Conservation (phyloP, 2,113 vertebrate genomes). For the Halcyon malimbica region DNA sequence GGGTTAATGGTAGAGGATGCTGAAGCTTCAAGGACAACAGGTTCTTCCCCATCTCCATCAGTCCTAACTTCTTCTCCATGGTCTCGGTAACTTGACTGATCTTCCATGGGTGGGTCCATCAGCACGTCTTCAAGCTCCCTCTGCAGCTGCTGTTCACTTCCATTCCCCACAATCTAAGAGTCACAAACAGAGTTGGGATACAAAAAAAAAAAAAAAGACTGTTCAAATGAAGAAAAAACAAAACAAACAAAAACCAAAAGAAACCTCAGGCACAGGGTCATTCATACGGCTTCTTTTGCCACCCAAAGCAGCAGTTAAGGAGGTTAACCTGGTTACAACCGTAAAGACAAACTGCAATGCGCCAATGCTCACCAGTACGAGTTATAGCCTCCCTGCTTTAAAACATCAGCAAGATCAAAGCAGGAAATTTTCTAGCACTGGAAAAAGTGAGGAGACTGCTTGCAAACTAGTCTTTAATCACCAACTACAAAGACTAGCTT, state of each 20-base stretch:
- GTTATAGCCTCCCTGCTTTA: background rate
- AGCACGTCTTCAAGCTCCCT: conserved; percentile 95
- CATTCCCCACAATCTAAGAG: conserved; percentile 94
- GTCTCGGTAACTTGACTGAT: conserved; percentile 71
- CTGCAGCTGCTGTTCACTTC: conserved; percentile 96
- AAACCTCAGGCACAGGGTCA: background rate
- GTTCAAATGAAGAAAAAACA: background rate
- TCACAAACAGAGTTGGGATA: conserved; percentile 61
- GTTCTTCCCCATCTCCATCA: conserved; percentile 78
- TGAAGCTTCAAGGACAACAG: conserved; percentile 73
- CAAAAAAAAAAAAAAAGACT: background rate
- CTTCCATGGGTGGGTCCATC: conserved; percentile 93
- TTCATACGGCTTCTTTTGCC: background rate
- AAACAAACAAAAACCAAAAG: background rate
- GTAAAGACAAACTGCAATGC: background rate
- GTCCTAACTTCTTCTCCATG: conserved; percentile 71
- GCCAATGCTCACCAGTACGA: background rate
- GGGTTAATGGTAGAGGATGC: conserved; percentile 81
- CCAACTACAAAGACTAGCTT: background rate
- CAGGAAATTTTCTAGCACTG: background rate
- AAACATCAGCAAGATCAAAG: background rate
- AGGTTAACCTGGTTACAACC: background rate
- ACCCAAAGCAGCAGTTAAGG: conserved; percentile 22
- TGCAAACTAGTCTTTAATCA: background rate
- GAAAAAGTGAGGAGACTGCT: background rate